Evolutionary conservation across 2,888 invertebrate genomes (phyloP).

Genomic region (Pristionchus exspectatus): DNA sequence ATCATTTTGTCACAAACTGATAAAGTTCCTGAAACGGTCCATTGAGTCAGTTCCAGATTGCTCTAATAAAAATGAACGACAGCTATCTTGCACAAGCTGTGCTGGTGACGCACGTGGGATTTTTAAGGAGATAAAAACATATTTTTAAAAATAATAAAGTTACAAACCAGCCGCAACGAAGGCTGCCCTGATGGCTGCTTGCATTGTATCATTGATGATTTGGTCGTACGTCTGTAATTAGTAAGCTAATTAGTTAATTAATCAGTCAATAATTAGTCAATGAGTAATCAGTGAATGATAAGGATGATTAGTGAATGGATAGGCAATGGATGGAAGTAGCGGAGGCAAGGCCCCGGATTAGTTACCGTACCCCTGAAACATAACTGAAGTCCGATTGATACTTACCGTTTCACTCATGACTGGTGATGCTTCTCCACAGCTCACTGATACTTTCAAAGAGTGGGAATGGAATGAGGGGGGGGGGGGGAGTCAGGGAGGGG

Average conservation of each 20-base stretch:
- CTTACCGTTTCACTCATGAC: constrained; percentile 28
- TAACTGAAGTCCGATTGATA: not conserved
- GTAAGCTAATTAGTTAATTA: not conserved
- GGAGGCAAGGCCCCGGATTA: not conserved
- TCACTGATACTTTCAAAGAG: constrained; percentile 17
- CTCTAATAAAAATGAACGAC: too few relatives aligned
- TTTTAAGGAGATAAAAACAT: not conserved
- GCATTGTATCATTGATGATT: constrained; percentile 40
- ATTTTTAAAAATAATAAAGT: not conserved
- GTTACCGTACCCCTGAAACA: not conserved
- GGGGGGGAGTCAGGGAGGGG: not conserved
- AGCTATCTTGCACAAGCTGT: not conserved
- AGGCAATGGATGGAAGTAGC: not conserved
- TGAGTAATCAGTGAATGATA: not conserved
- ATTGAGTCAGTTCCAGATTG: not conserved
- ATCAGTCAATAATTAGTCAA: not conserved
- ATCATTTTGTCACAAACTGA: too few relatives aligned
- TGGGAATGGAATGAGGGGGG: not conserved
- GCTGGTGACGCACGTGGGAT: not conserved
- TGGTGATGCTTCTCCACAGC: not conserved
- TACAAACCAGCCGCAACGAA: constrained; percentile 6
- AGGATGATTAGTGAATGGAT: not conserved
- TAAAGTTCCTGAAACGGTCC: too few relatives aligned
- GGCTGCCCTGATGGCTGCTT: constrained; percentile 11
- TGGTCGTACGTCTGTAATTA: constrained; percentile 20